phyloP scores from a whole-genome alignment of 2,888 invertebrate species.

The Cryptocheilus praepositus region DNA sequence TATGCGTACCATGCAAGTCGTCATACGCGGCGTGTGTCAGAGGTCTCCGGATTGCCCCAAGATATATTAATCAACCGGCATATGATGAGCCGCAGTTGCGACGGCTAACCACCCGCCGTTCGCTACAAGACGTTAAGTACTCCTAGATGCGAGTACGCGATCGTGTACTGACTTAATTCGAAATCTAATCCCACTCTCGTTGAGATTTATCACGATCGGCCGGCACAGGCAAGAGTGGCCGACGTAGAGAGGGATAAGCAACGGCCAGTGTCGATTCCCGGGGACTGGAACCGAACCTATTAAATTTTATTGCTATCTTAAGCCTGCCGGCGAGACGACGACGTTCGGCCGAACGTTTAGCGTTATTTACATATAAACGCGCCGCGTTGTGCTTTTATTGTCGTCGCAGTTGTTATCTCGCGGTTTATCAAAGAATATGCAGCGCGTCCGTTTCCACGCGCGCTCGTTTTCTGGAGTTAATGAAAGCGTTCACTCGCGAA shows the following conservation, averaged over 20 bases:
- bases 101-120: conserved; percentile 38
- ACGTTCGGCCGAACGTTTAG: too few species aligned
- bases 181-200: conserved; percentile 37
- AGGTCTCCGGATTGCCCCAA: conserved; percentile 20
- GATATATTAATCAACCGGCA: conserved; percentile 40
- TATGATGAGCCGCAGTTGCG: conserved; percentile 19
- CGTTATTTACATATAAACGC: too few species aligned
- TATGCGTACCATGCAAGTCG: background rate
- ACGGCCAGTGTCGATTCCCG: background rate
- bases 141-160: conserved; percentile 19
- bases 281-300: background rate
- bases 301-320: too few species aligned
- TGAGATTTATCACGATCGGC: conserved; percentile 45
- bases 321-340: too few species aligned
- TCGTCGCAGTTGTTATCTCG: too few species aligned
- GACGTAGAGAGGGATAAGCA: background rate
- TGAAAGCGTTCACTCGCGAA: too few species aligned
- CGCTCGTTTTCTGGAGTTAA: too few species aligned
- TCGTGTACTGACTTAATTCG: conserved; percentile 40
- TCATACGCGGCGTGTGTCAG: conserved; percentile 16
- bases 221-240: background rate
- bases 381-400: too few species aligned
- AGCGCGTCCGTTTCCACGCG: too few species aligned
- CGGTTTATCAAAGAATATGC: too few species aligned
- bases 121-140: conserved; percentile 46